Evolutionary conservation across 2,113 vertebrate species (phyloP).

Genomic region (Sebastes fasciatus): DNA sequence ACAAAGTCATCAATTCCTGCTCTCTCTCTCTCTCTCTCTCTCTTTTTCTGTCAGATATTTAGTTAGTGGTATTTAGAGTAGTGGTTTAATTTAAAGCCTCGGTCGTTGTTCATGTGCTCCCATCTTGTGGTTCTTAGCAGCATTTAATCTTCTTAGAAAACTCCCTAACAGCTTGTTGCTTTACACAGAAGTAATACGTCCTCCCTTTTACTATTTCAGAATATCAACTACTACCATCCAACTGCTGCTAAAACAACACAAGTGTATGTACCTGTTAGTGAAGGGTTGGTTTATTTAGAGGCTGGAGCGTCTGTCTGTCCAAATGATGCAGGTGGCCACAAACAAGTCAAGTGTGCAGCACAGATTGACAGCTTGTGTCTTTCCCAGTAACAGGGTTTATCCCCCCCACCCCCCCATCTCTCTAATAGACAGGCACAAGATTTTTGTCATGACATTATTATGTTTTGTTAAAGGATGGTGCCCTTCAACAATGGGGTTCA

Average conservation of each 20-base stretch:
- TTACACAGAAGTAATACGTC: background rate
- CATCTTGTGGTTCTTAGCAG: conserved; percentile 10
- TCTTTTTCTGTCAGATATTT: background rate
- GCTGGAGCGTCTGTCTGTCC: conserved; percentile 20
- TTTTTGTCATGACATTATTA: background rate
- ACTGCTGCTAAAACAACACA: background rate
- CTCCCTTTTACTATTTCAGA: background rate
- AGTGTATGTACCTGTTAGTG: conserved; percentile 44
- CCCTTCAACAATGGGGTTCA: too few species aligned
- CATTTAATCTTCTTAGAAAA: conserved; percentile 62
- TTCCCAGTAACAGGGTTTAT: conserved; percentile 28
- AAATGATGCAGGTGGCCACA: background rate
- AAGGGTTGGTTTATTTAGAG: background rate
- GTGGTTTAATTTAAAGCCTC: background rate
- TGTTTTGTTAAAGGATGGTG: too few species aligned
- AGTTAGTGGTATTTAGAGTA: background rate
- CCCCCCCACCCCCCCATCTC: background rate
- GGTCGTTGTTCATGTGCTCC: background rate
- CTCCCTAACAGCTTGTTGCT: conserved; percentile 19
- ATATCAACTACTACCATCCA: background rate
- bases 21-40: too few species aligned
- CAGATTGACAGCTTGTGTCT: conserved; percentile 53
- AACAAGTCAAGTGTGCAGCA: background rate
- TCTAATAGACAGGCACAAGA: conserved; percentile 44
- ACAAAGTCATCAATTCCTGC: background rate